Percentiles rank a stretch among this genome's conserved stretches.
These are phyloP conservation scores for Stenolophus ochropezus DNA, from an alignment of 2,888 invertebrate species.

Conservation along the genomic window DNA sequence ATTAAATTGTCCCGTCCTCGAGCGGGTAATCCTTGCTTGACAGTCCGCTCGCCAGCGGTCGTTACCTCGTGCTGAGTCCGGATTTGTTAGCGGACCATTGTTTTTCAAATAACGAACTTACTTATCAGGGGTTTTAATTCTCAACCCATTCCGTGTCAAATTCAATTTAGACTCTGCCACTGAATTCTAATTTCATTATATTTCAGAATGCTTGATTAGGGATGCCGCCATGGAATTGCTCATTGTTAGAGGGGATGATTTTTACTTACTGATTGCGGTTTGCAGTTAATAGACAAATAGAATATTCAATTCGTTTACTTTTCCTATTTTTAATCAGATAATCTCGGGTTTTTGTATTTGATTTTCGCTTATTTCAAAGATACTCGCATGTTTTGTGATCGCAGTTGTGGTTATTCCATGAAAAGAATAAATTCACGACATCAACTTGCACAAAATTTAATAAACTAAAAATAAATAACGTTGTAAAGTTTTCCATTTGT, in stretches of 20 bases:
- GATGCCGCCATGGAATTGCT: neutral
- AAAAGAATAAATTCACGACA: no score
- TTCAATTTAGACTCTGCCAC: conserved; percentile 20
- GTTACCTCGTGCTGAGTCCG: conserved; percentile 40
- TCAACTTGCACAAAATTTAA: no score
- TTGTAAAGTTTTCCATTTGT: no score
- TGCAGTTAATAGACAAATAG: neutral
- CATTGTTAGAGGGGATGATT: neutral
- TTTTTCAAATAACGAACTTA: conserved; percentile 52
- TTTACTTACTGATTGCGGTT: neutral
- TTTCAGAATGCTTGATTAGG: conserved; percentile 23
- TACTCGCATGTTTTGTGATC: no score
- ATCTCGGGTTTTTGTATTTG: neutral
- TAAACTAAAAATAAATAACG: no score
- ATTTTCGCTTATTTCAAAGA: neutral
- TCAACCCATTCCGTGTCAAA: conserved; percentile 40
- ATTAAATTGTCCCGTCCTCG: conserved; percentile 52
- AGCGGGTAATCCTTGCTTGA: conserved; percentile 33
- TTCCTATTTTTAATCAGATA: neutral
- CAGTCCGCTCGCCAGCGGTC: conserved; percentile 16
- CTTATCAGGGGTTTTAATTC: conserved; percentile 41
- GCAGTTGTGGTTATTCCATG: no score
- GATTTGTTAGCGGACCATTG: conserved; percentile 39
- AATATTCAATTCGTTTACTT: neutral
- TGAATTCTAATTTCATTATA: conserved; percentile 44